Percentiles rank a stretch among this genome's conserved stretches.
These are phyloP conservation scores for Hylia prasina DNA, from an alignment of 2,113 vertebrate genomes.

Conservation along the genomic window DNA sequence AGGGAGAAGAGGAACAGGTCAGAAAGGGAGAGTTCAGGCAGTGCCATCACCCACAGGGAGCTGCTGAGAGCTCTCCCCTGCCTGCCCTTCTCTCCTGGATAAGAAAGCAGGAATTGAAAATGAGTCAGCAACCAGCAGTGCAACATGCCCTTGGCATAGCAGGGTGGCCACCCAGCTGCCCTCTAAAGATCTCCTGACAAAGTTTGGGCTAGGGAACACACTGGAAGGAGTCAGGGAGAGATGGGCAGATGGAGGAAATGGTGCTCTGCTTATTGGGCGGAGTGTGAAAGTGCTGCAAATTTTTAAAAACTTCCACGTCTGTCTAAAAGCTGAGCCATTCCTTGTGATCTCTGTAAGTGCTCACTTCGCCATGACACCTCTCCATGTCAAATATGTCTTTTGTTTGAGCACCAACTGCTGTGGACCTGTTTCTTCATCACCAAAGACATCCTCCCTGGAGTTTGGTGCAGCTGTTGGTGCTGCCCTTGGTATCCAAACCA, in stretches of 20 bases:
- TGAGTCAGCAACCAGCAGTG: background rate
- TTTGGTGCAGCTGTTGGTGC: background rate
- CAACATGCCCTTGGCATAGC: background rate
- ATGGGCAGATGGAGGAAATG: background rate
- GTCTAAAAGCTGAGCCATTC: background rate
- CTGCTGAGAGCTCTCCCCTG: background rate
- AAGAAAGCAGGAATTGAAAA: background rate
- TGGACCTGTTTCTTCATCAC: background rate
- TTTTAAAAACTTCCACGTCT: background rate
- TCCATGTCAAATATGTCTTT: background rate
- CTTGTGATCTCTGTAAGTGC: background rate
- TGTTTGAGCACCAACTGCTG: background rate
- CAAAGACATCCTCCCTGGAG: background rate
- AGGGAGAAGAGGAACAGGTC: background rate
- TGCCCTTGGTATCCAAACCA: background rate
- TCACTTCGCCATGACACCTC: background rate
- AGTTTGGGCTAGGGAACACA: background rate
- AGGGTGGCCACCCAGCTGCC: background rate
- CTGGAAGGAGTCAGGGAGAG: background rate
- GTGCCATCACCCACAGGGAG: background rate
- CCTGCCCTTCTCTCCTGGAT: background rate
- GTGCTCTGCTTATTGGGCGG: background rate
- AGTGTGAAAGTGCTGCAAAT: background rate
- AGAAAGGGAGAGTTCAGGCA: background rate
- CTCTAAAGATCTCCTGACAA: background rate